Conservation (phyloP, 2,888 invertebrate genomes). For the Caenorhabditis uteleia region DNA sequence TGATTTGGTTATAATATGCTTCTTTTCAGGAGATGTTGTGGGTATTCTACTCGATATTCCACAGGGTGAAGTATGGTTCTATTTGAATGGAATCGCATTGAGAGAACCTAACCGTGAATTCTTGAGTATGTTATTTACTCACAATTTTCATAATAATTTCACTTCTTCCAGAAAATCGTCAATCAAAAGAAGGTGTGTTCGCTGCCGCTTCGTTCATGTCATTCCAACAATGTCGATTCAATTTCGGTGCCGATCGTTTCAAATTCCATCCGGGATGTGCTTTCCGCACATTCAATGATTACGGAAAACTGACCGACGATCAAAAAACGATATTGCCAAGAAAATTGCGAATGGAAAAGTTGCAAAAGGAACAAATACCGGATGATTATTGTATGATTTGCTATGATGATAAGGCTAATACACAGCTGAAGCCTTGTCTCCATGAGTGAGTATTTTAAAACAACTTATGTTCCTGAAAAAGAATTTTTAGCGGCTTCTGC, state of each 20-base stretch:
- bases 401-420: slow-evolving; percentile 81
- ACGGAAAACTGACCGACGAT: slow-evolving; percentile 80
- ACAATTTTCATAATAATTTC: too few relatives aligned
- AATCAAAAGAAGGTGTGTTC: slow-evolving; percentile 82
- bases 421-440: slow-evolving; percentile 81
- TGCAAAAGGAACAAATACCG: slow-evolving; percentile 77
- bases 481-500: slow-evolving; percentile 84
- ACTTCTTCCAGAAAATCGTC: slow-evolving; percentile 23
- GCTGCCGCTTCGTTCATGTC: slow-evolving; percentile 96
- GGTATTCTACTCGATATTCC: slow-evolving; percentile 85
- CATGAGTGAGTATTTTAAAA: slow-evolving; percentile 78
- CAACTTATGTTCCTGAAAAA: slow-evolving; percentile 2
- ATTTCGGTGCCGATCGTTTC: slow-evolving; percentile 79
- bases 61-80: slow-evolving; percentile 80
- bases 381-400: slow-evolving; percentile 83
- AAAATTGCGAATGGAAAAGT: slow-evolving; percentile 80
- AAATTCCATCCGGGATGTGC: slow-evolving; percentile 78
- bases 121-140: too few relatives aligned
- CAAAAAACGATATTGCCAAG: slow-evolving; percentile 84
- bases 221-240: slow-evolving; percentile 76
- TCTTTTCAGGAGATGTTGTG: slow-evolving; percentile 77
- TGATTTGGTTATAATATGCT: not conserved
- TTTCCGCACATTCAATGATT: slow-evolving; percentile 72
- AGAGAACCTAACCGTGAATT: slow-evolving; percentile 23
- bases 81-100: slow-evolving; percentile 79